Base-by-base conservation (phyloP, 2,113 vertebrate species). In the Lasiurus borealis region DNA sequence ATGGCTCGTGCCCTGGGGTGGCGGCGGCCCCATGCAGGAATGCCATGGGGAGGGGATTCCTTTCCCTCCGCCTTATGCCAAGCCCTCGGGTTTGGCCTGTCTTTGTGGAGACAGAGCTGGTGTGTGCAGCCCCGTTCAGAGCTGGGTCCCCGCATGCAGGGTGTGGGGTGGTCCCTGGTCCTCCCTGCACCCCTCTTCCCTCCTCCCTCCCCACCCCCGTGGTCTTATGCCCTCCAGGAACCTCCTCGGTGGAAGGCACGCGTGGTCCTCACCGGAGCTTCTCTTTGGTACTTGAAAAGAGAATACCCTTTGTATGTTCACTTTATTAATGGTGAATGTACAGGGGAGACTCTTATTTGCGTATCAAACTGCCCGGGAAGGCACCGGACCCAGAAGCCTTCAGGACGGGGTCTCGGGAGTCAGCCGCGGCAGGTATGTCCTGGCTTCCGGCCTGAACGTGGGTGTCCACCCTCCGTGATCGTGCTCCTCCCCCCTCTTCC, bases 271-370 rank as follows among this genome's bases (percentile, higher is more conserved):
- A 1, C 1, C 5, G 18, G 66, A 59, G 77, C 88, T 40, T 40
- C 80, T 76, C 71, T 86, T 91, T 95, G 92, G 69, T 96, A 85
- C 97, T 80, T 87, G 87, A 92, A 94, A 93, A 93, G 96, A 93
- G 90, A 93, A 90, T 81, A 54, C 92, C 93, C 96, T 85, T 81
- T 85, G 93, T 90, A 46, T 82, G 72, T 84, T 95, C 95, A 88
- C 93, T 94, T 94, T 57, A 86, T 91, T 81, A 76, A 95, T 81
- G 95, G 59, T 8, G 83, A 92, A 89, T 94, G 83, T 93, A 93
- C 91, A 96, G 84, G 76, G 90, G 94, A 97, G 95, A 96, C 91
- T 94, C 94, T 95, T 93, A 73, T 92, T 96, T 91, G 91, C 91
- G 72, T 90, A 93, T 89, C 96, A 94, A 87, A 94, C 87, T 94